phyloP scores from a whole-genome alignment of 2,888 invertebrate species.

The Zygogramma bicolorata region DNA sequence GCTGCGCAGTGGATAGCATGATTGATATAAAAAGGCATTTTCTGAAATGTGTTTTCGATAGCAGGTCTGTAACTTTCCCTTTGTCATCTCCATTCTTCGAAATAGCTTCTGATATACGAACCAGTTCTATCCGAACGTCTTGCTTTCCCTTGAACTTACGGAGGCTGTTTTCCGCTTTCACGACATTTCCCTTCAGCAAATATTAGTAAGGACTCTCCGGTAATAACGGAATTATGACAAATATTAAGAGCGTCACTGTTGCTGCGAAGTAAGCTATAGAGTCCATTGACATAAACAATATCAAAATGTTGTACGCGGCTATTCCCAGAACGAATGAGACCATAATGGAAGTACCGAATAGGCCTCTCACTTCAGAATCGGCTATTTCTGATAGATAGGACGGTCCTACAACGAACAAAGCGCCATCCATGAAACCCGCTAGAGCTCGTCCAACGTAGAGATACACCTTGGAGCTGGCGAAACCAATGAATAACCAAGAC shows the following conservation, averaged over 20 bases:
- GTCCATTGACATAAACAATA: conserved; percentile 66
- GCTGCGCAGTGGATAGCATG: conserved; percentile 68
- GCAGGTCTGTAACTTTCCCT: conserved; percentile 69
- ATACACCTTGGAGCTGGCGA: conserved; percentile 70
- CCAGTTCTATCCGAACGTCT: conserved; percentile 67
- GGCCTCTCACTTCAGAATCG: conserved; percentile 70
- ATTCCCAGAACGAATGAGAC: conserved; percentile 70
- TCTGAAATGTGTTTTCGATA: conserved; percentile 70
- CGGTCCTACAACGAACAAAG: conserved; percentile 66
- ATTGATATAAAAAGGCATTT: conserved; percentile 75
- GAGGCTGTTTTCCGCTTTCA: conserved; percentile 67
- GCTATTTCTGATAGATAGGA: conserved; percentile 74
- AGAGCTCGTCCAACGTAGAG: conserved; percentile 70
- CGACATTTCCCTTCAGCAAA: conserved; percentile 63
- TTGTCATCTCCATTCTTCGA: conserved; percentile 51
- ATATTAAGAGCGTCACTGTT: conserved; percentile 65
- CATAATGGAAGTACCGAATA: conserved; percentile 71
- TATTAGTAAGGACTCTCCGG: conserved; percentile 73
- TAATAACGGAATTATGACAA: conserved; percentile 67
- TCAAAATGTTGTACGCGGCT: conserved; percentile 68
- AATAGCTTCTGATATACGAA: conserved; percentile 51
- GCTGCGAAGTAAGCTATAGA: conserved; percentile 68
- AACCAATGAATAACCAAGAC: conserved; percentile 74
- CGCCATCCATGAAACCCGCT: conserved; percentile 66
- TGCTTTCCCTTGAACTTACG: conserved; percentile 66